These are phyloP conservation scores for Gobio occitaniae DNA, from an alignment of 2,797 vertebrate genomes.

Conservation along the genomic window DNA sequence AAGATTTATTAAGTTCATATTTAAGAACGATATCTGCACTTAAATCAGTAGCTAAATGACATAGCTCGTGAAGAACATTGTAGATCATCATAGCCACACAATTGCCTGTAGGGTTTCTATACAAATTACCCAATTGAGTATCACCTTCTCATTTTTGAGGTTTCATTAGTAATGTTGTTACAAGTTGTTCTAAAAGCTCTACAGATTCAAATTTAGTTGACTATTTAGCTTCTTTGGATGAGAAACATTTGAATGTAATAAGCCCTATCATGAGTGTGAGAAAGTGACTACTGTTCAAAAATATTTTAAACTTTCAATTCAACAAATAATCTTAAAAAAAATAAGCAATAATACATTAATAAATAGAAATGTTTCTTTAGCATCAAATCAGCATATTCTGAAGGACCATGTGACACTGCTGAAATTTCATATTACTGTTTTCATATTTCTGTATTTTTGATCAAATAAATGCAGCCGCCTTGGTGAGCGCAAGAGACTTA, in stretches of 20 bases:
- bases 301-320: neutral
- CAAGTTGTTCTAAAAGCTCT: neutral
- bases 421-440: neutral
- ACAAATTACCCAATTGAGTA: conserved; percentile 11
- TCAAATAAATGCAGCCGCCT: neutral
- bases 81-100: conserved; percentile 3
- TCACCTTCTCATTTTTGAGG: conserved; percentile 13
- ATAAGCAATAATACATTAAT: neutral
- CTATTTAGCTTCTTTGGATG: neutral
- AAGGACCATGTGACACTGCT: neutral
- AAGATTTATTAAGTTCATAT: conserved; percentile 37
- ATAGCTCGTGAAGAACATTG: neutral
- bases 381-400: neutral
- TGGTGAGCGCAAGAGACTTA: neutral
- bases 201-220: neutral
- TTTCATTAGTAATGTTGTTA: neutral
- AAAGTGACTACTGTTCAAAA: neutral
- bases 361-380: neutral
- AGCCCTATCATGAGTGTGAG: conserved; percentile 2
- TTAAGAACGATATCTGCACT: conserved; percentile 22
- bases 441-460: neutral
- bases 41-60: neutral
- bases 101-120: conserved; percentile 14
- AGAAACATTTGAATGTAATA: neutral
- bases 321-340: neutral